Percentiles rank a stretch among this genome's conserved stretches.
Conservation (phyloP, 2,888 invertebrate species). For the Rhagonycha lutea region DNA sequence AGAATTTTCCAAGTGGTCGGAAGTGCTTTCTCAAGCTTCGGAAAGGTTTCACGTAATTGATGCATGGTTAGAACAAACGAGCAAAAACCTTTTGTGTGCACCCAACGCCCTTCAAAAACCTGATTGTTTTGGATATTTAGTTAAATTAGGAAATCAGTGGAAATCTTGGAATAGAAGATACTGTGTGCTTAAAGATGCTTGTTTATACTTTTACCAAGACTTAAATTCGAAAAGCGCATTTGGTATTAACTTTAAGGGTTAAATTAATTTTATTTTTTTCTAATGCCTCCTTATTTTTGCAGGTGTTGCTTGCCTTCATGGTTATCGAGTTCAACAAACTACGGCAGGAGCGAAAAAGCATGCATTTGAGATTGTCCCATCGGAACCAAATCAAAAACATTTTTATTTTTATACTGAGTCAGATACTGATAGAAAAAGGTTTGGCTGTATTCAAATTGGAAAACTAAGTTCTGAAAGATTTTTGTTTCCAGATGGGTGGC, state of each 20-base stretch:
- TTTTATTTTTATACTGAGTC: constrained; percentile 93
- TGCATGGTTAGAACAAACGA: constrained; percentile 75
- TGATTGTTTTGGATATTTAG: constrained; percentile 92
- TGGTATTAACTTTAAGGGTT: constrained; percentile 61
- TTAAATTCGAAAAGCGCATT: constrained; percentile 85
- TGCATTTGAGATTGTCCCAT: constrained; percentile 89
- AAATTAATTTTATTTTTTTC: not conserved
- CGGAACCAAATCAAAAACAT: constrained; percentile 83
- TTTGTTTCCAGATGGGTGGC: constrained; percentile 81
- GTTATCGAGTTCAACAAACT: constrained; percentile 86
- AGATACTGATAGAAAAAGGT: constrained; percentile 95
- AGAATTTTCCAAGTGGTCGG: constrained; percentile 75
- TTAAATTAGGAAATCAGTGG: constrained; percentile 84
- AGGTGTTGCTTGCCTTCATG: constrained; percentile 94
- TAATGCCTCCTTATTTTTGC: constrained; percentile 2
- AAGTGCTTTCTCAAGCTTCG: constrained; percentile 77
- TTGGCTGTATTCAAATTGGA: constrained; percentile 6
- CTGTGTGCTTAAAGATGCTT: constrained; percentile 94
- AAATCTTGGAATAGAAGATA: constrained; percentile 91
- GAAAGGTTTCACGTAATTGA: constrained; percentile 59
- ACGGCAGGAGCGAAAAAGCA: constrained; percentile 86
- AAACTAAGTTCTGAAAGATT: not conserved
- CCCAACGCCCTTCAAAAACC: constrained; percentile 79
- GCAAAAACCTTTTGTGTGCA: constrained; percentile 78
- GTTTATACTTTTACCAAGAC: constrained; percentile 91